Evolutionary conservation across 35 echinoderm and acorn worm genomes (phyloP).

Genomic region (Strongylocentrotus purpuratus): DNA sequence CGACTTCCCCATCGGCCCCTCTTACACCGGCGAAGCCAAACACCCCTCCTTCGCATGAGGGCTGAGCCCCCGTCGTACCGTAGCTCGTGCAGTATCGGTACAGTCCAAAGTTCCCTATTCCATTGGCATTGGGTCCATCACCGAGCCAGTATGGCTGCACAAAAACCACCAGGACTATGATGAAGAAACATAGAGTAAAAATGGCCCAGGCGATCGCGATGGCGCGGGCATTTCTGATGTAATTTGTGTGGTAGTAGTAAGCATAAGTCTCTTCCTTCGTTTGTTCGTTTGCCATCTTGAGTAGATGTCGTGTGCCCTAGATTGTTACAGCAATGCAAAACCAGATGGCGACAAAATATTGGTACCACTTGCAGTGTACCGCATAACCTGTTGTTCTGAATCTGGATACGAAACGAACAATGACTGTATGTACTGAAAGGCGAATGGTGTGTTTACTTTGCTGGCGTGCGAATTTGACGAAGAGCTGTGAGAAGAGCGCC

Average conservation of each 20-base stretch:
- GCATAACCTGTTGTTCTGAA: neutral
- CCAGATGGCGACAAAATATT: neutral
- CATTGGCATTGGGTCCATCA: constrained; percentile 64
- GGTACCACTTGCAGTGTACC: neutral
- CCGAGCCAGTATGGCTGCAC: constrained; percentile 96
- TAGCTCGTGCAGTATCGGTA: constrained; percentile 68
- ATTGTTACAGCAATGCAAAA: too few species aligned
- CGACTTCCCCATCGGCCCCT: neutral
- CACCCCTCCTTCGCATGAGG: constrained; percentile 52
- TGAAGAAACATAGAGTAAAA: constrained; percentile 95
- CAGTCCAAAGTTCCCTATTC: constrained; percentile 81
- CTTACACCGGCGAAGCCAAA: constrained; percentile 41
- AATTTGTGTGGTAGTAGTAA: constrained; percentile 96
- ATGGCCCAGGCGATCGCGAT: constrained; percentile 95
- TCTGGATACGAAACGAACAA: neutral
- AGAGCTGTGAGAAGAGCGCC: neutral
- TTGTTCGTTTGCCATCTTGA: constrained; percentile 74
- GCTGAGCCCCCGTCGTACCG: constrained; percentile 43
- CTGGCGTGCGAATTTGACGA: neutral
- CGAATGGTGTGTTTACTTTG: neutral
- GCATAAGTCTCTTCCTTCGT: constrained; percentile 87
- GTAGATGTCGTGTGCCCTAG: too few species aligned
- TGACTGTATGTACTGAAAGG: too few species aligned
- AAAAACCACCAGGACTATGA: constrained; percentile 85
- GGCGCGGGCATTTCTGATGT: constrained; percentile 95